These are phyloP conservation scores for Seira musarum DNA, from an alignment of 2,888 invertebrate genomes.

Conservation along the genomic window DNA sequence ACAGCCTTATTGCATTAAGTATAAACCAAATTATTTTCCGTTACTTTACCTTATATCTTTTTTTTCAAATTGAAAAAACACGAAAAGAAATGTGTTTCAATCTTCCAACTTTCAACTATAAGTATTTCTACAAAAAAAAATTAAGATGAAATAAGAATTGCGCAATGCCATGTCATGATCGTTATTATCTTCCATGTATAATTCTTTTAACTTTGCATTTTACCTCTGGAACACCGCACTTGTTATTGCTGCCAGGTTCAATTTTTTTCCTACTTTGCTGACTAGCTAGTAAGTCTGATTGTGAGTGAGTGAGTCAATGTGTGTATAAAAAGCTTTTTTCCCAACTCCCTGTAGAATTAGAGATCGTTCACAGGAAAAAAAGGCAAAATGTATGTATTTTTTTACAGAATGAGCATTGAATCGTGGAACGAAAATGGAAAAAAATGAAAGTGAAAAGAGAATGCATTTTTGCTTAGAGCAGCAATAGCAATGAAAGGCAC, in stretches of 20 bases:
- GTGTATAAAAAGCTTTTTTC: slow-evolving; percentile 60
- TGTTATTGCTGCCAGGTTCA: not conserved
- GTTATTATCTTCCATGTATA: not conserved
- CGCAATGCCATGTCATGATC: not conserved
- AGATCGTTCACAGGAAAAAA: slow-evolving; percentile 33
- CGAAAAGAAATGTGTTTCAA: too few relatives aligned
- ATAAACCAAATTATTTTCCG: too few relatives aligned
- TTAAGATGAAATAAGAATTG: too few relatives aligned
- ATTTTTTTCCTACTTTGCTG: not conserved
- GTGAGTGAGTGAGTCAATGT: slow-evolving; percentile 5
- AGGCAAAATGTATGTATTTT: not conserved
- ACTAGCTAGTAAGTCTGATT: too few relatives aligned
- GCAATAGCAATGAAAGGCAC: slow-evolving; percentile 15
- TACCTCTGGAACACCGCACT: not conserved
- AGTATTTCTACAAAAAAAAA: too few relatives aligned
- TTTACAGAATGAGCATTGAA: slow-evolving; percentile 24
- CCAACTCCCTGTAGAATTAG: slow-evolving; percentile 60
- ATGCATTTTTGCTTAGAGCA: slow-evolving; percentile 22
- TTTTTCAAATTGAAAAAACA: too few relatives aligned
- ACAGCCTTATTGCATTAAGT: too few relatives aligned
- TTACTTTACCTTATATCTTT: too few relatives aligned
- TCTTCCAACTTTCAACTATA: too few relatives aligned
- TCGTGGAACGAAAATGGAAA: slow-evolving; percentile 14
- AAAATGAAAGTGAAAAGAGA: slow-evolving; percentile 11
- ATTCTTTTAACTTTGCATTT: slow-evolving; percentile 6